Evolutionary conservation across 1,140 invertebrate genomes (phyloP), one percentile per base, ranked within the genome.

Genomic region (Drosophila albomicans): DNA sequence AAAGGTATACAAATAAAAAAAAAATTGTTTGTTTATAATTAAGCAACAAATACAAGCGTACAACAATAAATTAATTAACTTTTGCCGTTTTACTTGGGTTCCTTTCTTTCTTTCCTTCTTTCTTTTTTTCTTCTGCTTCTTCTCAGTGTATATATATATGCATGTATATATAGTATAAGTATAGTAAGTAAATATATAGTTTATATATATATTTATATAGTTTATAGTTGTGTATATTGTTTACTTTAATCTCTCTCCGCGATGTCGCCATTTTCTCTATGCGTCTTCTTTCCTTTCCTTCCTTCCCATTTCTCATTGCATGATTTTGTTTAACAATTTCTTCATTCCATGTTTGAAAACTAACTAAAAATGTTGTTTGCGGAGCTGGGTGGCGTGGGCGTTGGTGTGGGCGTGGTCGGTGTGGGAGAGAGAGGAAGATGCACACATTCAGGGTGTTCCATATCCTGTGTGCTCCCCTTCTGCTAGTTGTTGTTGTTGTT

Each of bases 11-110:
- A 78, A 67, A 61, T 73, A 68, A 67, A 79, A 76, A 79, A 74
- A 79, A 76, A 72, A 75, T 52, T 32, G 32, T 64, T 75, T 73
- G 30, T 77, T 86, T 87, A 87, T 86, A 87, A 87, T 81, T 87
- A 87, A 87, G 79, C 82, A 87, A 87, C 82, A 87, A 87, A 87
- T 79, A 75, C 62, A 86, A 86, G 82, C 79, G 75, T 78, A 81
- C 80, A 86, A 81, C 82, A 86, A 86, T 86, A 70, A 87, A 72
- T 86, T 73, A 75, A 79, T 75, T 75, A 79, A 81, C 69, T 78
- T 79, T 81, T 86, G 68, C 75, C 61, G 74, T 80, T 75, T 65
- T 66, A 67, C 70, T 80, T 78, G 59, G 54, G 46, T 79, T 61
- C 48, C 46, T 69, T 73, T 45, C 54, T 54, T 56, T 38, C 13